Evolutionary conservation across 1,140 invertebrate species (phyloP), one percentile per base, ranked within the genome.

Genomic region (Hylyphantes graminicola): DNA sequence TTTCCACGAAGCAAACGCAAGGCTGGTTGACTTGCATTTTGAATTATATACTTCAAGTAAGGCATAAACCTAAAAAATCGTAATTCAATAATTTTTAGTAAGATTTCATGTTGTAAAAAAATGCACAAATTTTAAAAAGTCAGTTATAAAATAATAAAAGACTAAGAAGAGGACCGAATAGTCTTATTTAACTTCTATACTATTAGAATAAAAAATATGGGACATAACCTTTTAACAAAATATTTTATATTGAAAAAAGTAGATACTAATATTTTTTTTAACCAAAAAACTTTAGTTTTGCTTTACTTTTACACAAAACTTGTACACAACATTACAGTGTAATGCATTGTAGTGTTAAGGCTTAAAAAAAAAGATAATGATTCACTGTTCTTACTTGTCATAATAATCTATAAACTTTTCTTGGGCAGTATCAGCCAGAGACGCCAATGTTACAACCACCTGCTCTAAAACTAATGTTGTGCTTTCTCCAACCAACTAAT

Each of bases 381-480:
- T 59, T 13, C 57, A 13, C 51, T 17, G 19, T 70, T 17, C 64
- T 75, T 77, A 92, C 89, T 90, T 90, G 85, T 93, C 93, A 88
- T 94, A 94, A 89, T 93, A 93, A 12, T 90, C 90, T 51, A 95
- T 92, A 90, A 99, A 99, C 88, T 98, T 96, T 88, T 98, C 96
- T 90, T 99, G 97, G 7, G 96, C 95, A 0, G 97, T 98, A 89
- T 99, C 98, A n/a, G 98, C 98, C 9, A 99, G 95, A 7, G 98
- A 98, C 9, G 98, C 98, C 72, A 99, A 96, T 10, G 98, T 99
- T 0, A 98, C 99, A 2, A 99, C 97, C 93, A 94, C 94, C 91
- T 99, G 98, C 91, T 99, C 98, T 64, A 99, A 90, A 2, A 99
- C 98, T 64, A 99, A 91, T 90, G 99, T 99, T 17, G 95, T 97